Base-by-base conservation (phyloP, 2,797 vertebrate genomes). In the Scomberomorus guttatus region DNA sequence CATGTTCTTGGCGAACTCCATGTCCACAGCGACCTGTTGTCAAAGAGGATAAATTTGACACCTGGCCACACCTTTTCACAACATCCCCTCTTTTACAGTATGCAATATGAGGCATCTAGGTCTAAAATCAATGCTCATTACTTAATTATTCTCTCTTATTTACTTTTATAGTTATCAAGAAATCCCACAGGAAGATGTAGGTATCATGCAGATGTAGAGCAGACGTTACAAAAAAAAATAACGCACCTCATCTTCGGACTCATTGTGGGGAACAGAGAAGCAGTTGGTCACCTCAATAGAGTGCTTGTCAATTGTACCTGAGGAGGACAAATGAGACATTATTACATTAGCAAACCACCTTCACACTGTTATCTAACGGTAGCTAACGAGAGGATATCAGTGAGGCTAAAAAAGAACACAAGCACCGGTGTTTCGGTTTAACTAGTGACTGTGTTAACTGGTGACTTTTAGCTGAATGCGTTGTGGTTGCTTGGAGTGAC, bases 1-100 rank as follows among this genome's bases (percentile, higher is more conserved):
- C 98, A 99, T 99, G 93, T 99, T 99, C 94, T 99, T 99, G 29
- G 98, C 98, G 52, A 99, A 99, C 82, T 99, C 98, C 98, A 99
- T 99, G 87, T 99, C 98, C 73, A 99, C 98, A 6, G 98, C 98
- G 77, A 99, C 98, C 98, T 99, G 87, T 62, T 24, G 25, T 51
- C 12, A 77, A 60, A 55, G 12, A 75, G 6, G 2, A 39, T 3
- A 1, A 4, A 46, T 27, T 2, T 22, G 1, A 72, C 2, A 12
- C 10, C 22, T 4, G 1, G 6, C 2, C 5, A 25, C 5, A 13
- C 39, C 1, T 37, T 50, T 12, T 17, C 0, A 10, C 42, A 66
- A 63, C 5, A 22, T 18, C 3, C 3, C 14, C 5, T 9, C 8
- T 27, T 59, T 29, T 6, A 17, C 1, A 69, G 10, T 14, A 11